Percentiles rank a stretch among this genome's conserved stretches.
phyloP scores from a whole-genome alignment of 1,140 invertebrate species.

The Chymomyza costata region DNA sequence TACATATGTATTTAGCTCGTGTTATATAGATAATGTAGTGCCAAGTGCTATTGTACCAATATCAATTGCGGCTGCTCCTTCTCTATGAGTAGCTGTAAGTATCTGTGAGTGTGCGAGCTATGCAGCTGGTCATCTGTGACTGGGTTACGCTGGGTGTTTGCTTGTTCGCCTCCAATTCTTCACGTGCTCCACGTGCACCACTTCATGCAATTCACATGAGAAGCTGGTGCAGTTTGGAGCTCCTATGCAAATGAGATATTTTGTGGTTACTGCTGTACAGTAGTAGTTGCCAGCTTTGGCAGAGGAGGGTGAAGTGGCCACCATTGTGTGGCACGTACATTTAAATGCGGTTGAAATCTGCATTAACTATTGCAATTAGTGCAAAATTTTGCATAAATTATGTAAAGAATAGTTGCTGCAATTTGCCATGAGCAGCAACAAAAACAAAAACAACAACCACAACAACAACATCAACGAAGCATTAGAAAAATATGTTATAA shows the following conservation, averaged over 20 bases:
- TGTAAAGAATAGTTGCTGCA: slow-evolving; percentile 66
- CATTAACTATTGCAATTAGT: slow-evolving; percentile 73
- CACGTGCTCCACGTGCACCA: slow-evolving; percentile 43
- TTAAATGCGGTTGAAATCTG: slow-evolving; percentile 68
- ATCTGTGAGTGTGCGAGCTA: too few relatives aligned
- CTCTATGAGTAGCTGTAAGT: background rate
- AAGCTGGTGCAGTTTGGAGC: slow-evolving; percentile 37
- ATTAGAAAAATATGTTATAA: slow-evolving; percentile 24
- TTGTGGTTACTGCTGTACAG: slow-evolving; percentile 36
- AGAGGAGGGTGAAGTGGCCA: slow-evolving; percentile 11
- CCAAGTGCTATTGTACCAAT: slow-evolving; percentile 30
- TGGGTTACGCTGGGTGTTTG: slow-evolving; percentile 8
- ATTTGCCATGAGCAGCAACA: slow-evolving; percentile 53
- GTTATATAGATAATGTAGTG: too few relatives aligned
- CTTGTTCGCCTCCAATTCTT: too few relatives aligned
- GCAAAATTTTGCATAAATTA: slow-evolving; percentile 68
- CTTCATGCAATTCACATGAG: slow-evolving; percentile 69
- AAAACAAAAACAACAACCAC: slow-evolving; percentile 6
- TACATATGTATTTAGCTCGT: too few relatives aligned
- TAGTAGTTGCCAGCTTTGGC: background rate
- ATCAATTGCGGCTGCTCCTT: slow-evolving; percentile 50
- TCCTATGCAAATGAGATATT: slow-evolving; percentile 67
- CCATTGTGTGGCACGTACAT: slow-evolving; percentile 46
- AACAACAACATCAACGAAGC: too few relatives aligned
- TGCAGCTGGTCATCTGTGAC: too few relatives aligned